Base-by-base conservation (phyloP, 2,888 invertebrate genomes). In the Sericinus montela region DNA sequence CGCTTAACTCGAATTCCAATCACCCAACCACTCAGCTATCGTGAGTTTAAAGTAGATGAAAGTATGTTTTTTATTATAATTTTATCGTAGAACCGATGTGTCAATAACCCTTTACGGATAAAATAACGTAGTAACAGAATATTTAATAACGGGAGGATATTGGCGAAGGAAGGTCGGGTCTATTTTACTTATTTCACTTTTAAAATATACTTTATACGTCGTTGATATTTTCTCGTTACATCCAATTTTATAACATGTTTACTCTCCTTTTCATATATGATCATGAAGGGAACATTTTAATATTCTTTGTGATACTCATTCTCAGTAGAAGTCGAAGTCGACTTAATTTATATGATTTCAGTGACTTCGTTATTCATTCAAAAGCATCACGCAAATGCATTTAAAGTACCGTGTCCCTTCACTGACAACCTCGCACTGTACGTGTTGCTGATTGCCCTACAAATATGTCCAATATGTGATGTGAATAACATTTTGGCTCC, bases 391-490 rank as follows among this genome's bases (percentile, higher is more conserved):
- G 43, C 48, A 28, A 48, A 48, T 25, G 38, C 30, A 10, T 36
- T 7, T 19, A 19, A 39, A 38, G 16, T 38, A 19, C 30, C 19
- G 19, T 23, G n/a, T 23, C 42, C 41, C 34, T 35, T 38, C 28
- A 43, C 43, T 29, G 32, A 14, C 14, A 29, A 23, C 32, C 41
- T 23, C 37, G 25, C 15, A 14, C 15, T 8, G 15, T 38, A 43
- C 48, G 48, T 38, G 32, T 38, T 13, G 13, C 32, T 47, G 39
- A 44, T 29, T 48, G 34, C 34, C 34, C 34, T 34, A 48, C 39
- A 35, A 43, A 44, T 36, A 35, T 34, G 29, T 23, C 15, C 11
- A 15, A 9, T 13, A 45, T 30, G 30, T 11, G 34, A 43, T 30
- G 28, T 37, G 16, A 16, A 45, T 45, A 16, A 30, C 45, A 16